Evolutionary conservation across 2,888 invertebrate species (phyloP), one percentile per base, ranked within the genome.

Genomic region (Acleris literana): DNA sequence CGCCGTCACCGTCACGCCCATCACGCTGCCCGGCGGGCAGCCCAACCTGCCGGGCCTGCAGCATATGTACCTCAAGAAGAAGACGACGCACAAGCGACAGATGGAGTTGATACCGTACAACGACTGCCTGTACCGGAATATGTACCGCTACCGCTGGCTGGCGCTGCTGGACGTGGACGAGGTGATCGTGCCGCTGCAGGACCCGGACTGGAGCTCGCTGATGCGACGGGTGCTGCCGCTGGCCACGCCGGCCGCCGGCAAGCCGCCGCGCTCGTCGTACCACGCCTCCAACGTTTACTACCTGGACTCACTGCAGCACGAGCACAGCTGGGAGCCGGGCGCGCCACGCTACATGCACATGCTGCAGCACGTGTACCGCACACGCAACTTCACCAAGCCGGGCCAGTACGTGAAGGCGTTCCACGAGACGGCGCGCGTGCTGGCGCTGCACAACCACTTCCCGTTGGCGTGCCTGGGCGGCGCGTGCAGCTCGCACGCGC

Each of bases 51-150:
- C 97, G 0, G 96, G 96, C 0, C 95, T 98, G 77, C 97, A 97
- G 83, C 97, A 97, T 85, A 94, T 97, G 88, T 98, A 97, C 82
- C 93, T 98, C 59, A 96, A 96, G 65, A 97, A 97, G 83, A 98
- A 98, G 87, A 96, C 97, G 39, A 98, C 97, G 79, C 97, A 98
- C 89, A 99, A 99, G 88, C 94, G 98, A 16, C 97, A 98, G 85
- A 98, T 98, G 90, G 99, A 99, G 88, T 94, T 99, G 68, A 97
- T 99, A 76, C 98, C 98, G 13, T 99, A 99, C 93, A 99, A 99
- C 87, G 99, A 99, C 87, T 99, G 99, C 81, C 94, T 99, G 63
- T 98, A 98, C 91, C 96, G 97, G 83, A 97, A 98, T 83, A 95
- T 98, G 93, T 97, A 98, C 85, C 94, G 96, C 72, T 98, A 98